A percentile compares a stretch with the other conserved stretches of the same genome.
phyloP scores from a whole-genome alignment of 2,888 invertebrate genomes.

The Stenotaenia linearis region DNA sequence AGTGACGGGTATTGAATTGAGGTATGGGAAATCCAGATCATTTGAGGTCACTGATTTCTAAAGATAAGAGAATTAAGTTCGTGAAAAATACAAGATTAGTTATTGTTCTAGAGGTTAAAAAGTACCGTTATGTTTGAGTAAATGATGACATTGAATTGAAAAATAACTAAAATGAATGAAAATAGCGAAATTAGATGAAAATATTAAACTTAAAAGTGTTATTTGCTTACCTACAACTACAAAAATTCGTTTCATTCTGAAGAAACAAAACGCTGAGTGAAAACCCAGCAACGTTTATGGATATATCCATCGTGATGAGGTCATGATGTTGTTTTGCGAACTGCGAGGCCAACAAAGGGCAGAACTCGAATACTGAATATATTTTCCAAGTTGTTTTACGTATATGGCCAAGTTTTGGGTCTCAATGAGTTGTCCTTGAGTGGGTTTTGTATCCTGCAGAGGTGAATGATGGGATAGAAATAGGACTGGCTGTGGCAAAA shows the following conservation, averaged over 20 bases:
- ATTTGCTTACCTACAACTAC: not conserved
- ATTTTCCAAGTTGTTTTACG: not conserved
- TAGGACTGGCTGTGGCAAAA: not conserved
- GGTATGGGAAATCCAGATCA: conserved; percentile 29
- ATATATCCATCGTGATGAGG: not conserved
- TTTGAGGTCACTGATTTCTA: not conserved
- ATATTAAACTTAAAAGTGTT: not conserved
- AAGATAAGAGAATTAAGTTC: not conserved
- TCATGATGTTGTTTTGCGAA: not conserved
- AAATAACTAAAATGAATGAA: not conserved
- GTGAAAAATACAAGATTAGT: not conserved
- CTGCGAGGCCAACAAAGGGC: conserved; percentile 5
- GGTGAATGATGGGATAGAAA: not conserved
- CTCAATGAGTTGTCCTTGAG: not conserved
- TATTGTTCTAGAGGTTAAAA: not conserved
- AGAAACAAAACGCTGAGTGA: not conserved
- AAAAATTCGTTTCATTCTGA: not conserved
- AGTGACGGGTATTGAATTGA: conserved; percentile 30
- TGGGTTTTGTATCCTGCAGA: not conserved
- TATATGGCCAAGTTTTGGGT: not conserved
- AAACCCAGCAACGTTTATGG: not conserved
- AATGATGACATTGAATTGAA: not conserved
- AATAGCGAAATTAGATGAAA: not conserved
- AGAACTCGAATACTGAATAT: not conserved
- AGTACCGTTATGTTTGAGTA: not conserved